Evolutionary conservation across 1,140 invertebrate genomes (phyloP), one percentile per base, ranked within the genome.

Genomic region (Apis florea): DNA sequence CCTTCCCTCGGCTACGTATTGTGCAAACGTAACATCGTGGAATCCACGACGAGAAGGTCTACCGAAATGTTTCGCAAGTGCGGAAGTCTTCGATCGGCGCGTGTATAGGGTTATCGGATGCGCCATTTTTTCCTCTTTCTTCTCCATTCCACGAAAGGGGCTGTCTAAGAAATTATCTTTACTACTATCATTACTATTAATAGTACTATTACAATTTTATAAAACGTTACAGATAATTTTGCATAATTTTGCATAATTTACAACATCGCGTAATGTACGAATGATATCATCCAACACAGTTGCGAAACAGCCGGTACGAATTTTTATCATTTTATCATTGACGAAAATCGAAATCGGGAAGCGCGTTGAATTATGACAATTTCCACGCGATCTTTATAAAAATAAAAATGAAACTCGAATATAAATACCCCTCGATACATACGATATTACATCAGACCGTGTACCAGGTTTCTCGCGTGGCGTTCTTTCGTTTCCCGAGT

Each of bases 51-150:
- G n/a, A 31, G 73, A 82, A 63, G 73, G 66, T 72, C 49, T 77
- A 24, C 26, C 63, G 63, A 84, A 85, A 70, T 17, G 72, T 64
- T 47, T 79, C 66, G 64, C 71, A 73, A 72, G 17, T 70, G 59
- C 58, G 84, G 69, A 64, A 78, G 26, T 76, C 79, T 82, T 21
- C 59, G n/a, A 63, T 26, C 59, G 21, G 47, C 15, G 51, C 26
- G 17, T 8, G 19, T 10, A 6, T 69, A 72, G 49, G 68, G 58
- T 72, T 59, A 72, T 54, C 69, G 17, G 49, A 24, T 51, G 24
- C 40, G n/a, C 13, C 21, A 61, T 26, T 8, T 70, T 21, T 73
- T 53, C 31, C 31, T 54, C 19, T 21, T 15, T n/a, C 24, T 19
- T 54, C 59, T 26, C n/a, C 0, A 9, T n/a, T 49, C 17, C 19